Conservation (phyloP, 1,140 invertebrate genomes). For the Zaprionus kolodkinae region DNA sequence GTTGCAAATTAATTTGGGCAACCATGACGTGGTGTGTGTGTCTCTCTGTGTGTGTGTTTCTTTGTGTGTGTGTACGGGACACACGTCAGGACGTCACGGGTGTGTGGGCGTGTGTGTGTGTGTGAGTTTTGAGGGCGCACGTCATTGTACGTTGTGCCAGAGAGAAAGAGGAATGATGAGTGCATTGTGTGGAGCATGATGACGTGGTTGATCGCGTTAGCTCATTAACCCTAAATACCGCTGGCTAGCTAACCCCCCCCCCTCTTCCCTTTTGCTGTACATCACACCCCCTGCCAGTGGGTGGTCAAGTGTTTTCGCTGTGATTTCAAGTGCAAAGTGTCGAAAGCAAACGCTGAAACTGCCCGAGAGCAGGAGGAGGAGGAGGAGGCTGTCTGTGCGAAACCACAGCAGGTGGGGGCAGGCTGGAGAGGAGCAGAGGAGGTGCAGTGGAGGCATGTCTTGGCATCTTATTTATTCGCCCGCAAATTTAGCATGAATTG, state of each 20-base stretch:
- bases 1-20: constrained; percentile 21
- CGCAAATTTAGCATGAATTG: constrained; percentile 60
- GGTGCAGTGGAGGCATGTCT: constrained; percentile 4
- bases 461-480: constrained; percentile 68
- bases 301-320: constrained; percentile 50
- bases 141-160: too few species aligned
- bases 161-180: background rate
- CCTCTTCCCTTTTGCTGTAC: too few species aligned
- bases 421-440: background rate
- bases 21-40: background rate
- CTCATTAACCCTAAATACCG: background rate
- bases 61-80: background rate
- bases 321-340: constrained; percentile 56
- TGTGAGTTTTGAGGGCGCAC: background rate
- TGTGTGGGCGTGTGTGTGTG: background rate
- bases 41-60: background rate
- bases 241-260: background rate
- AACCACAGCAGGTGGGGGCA: background rate
- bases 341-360: constrained; percentile 35
- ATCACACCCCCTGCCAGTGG: constrained; percentile 29
- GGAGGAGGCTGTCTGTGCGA: background rate
- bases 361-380: background rate
- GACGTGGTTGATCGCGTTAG: background rate
- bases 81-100: constrained; percentile 10
- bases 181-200: background rate